A percentile compares a stretch with the other conserved stretches of the same genome.
Conservation (phyloP, 2,888 invertebrate species). For the Chromoteleia sp. region DNA sequence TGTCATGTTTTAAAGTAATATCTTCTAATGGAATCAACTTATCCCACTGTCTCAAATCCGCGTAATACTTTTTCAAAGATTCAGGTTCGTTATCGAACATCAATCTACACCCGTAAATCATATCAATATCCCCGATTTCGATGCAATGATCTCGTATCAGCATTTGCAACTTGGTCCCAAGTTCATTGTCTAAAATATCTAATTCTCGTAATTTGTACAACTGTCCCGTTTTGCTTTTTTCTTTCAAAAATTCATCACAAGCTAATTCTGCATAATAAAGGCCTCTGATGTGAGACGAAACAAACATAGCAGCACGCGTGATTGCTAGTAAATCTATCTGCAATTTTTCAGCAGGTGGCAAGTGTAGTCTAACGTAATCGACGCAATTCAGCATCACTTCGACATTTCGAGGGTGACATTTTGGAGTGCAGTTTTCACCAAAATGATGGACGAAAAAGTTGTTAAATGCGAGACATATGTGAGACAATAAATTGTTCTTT, state of each 20-base stretch:
- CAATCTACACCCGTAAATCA: constrained; percentile 91
- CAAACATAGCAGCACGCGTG: constrained; percentile 90
- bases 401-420: constrained; percentile 46
- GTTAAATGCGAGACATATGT: constrained; percentile 85
- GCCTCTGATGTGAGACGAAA: constrained; percentile 90
- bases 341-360: constrained; percentile 65
- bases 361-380: constrained; percentile 85
- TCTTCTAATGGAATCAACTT: constrained; percentile 88
- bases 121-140: constrained; percentile 91
- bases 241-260: constrained; percentile 76
- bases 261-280: constrained; percentile 90
- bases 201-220: constrained; percentile 73
- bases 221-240: constrained; percentile 19
- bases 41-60: constrained; percentile 88
- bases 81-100: constrained; percentile 87
- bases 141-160: constrained; percentile 88
- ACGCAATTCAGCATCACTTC: constrained; percentile 88
- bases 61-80: constrained; percentile 88
- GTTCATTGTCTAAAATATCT: constrained; percentile 82
- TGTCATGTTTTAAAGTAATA: constrained; percentile 85
- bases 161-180: constrained; percentile 86
- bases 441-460: constrained; percentile 86
- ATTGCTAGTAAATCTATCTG: constrained; percentile 89
- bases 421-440: constrained; percentile 74
- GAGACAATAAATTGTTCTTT: constrained; percentile 80